These are phyloP conservation scores for Adelphocoris suturalis DNA, from an alignment of 2,888 invertebrate genomes.

Conservation along the genomic window DNA sequence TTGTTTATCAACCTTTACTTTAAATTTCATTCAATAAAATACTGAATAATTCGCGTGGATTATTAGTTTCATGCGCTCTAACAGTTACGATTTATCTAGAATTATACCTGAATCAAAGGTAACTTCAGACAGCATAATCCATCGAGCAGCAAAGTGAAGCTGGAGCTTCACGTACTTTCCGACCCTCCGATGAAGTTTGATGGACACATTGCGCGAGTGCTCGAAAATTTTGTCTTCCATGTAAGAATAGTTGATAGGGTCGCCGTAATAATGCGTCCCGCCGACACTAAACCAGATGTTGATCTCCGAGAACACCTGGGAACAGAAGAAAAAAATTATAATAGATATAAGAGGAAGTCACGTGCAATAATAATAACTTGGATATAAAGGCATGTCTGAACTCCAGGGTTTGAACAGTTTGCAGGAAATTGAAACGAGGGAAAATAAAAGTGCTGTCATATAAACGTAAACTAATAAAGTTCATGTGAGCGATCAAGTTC, in stretches of 20 bases:
- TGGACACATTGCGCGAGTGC: constrained; percentile 88
- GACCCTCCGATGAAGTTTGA: constrained; percentile 89
- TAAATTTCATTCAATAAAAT: too few species aligned
- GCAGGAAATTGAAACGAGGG: too few species aligned
- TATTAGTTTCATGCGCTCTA: too few species aligned
- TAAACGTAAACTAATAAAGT: not conserved
- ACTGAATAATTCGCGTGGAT: too few species aligned
- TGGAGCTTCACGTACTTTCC: constrained; percentile 89
- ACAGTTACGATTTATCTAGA: too few species aligned
- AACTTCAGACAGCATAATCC: constrained; percentile 95
- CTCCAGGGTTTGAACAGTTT: too few species aligned
- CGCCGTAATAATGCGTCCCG: constrained; percentile 87
- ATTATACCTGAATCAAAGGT: constrained; percentile 88
- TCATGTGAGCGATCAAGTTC: not conserved
- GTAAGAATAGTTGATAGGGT: constrained; percentile 86
- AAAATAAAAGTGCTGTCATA: too few species aligned
- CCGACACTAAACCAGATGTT: constrained; percentile 90
- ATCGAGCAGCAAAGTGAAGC: constrained; percentile 88
- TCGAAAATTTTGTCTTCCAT: constrained; percentile 90
- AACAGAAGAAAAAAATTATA: too few species aligned
- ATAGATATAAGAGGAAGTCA: too few species aligned
- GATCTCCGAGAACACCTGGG: constrained; percentile 89
- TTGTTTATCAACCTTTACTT: too few species aligned
- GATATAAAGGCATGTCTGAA: too few species aligned
- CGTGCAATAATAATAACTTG: too few species aligned